Conservation (phyloP, 92 coral and sea anemone species). For the Phenganax subtilis region DNA sequence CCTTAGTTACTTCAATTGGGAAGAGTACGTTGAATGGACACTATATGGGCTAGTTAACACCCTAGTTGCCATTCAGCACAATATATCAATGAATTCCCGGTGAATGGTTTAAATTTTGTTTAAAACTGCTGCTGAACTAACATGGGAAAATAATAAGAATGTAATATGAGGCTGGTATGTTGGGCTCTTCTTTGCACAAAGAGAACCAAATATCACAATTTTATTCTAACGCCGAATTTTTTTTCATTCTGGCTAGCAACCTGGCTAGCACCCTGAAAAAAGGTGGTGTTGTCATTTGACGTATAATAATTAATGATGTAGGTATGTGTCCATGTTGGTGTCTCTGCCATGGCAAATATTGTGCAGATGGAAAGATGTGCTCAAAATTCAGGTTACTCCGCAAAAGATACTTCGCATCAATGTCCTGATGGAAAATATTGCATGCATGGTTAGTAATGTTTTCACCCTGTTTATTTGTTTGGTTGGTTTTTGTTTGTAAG, state of each 20-base stretch:
- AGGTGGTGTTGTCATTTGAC: not conserved
- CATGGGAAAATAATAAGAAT: too few species aligned
- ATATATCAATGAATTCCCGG: too few species aligned
- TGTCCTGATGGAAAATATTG: slow-evolving; percentile 59
- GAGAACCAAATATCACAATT: too few species aligned
- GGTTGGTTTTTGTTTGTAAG: not conserved
- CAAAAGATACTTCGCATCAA: slow-evolving; percentile 56
- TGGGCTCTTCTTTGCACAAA: not conserved
- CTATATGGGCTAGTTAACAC: too few species aligned
- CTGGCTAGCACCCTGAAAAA: not conserved
- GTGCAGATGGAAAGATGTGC: slow-evolving; percentile 76
- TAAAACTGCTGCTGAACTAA: too few species aligned
- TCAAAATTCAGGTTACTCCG: slow-evolving; percentile 63
- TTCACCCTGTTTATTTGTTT: not conserved
- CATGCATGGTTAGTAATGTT: slow-evolving; percentile 62
- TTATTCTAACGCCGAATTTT: too few species aligned
- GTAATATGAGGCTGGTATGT: not conserved
- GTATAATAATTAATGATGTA: slow-evolving; percentile 16
- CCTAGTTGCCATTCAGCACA: too few species aligned
- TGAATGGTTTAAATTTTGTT: too few species aligned
- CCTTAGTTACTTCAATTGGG: too few species aligned
- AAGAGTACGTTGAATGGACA: too few species aligned
- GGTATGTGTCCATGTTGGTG: slow-evolving; percentile 96
- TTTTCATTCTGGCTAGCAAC: too few species aligned
- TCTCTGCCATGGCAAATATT: slow-evolving; percentile 63